A percentile compares a stretch with the other conserved stretches of the same genome.
Evolutionary conservation across 2,113 vertebrate genomes (phyloP).

Genomic region (human (Homo sapiens)): DNA sequence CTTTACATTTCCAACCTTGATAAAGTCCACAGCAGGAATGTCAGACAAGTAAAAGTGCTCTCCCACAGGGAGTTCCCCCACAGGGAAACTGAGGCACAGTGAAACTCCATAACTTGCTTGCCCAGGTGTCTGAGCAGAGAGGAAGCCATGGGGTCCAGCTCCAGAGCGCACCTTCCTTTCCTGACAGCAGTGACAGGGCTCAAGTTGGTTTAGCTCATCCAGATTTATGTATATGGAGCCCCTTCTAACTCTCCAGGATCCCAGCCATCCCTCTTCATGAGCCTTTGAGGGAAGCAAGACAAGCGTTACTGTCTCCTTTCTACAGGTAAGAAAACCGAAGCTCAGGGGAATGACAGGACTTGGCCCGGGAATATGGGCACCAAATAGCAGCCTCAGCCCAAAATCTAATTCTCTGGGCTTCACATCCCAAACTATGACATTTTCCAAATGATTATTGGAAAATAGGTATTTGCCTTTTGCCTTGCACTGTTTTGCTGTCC

Average conservation of each 20-base stretch:
- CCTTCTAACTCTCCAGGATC: no score
- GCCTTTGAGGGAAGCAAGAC: no score
- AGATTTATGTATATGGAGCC: neutral
- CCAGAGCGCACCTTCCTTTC: neutral
- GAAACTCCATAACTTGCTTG: neutral
- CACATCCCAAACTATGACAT: neutral
- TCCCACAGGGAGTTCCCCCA: no score
- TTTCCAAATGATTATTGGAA: rapidly evolving
- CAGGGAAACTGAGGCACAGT: neutral
- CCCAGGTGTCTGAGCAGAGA: rapidly evolving
- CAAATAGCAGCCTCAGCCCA: neutral
- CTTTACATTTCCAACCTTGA: neutral
- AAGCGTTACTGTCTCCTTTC: no score
- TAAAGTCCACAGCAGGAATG: neutral
- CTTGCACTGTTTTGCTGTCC: rapidly evolving
- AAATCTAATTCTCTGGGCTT: neutral
- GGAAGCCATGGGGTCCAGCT: neutral
- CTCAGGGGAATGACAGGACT: rapidly evolving
- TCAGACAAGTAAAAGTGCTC: neutral
- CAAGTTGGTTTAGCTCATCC: no score
- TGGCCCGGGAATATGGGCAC: neutral
- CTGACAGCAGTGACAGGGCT: no score
- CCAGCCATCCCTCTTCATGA: rapidly evolving
- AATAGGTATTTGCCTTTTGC: rapidly evolving
- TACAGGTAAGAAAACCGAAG: neutral